A percentile compares a stretch with the other conserved stretches of the same genome.
Conservation (phyloP, 2,113 vertebrate genomes). For the Daboia siamensis region DNA sequence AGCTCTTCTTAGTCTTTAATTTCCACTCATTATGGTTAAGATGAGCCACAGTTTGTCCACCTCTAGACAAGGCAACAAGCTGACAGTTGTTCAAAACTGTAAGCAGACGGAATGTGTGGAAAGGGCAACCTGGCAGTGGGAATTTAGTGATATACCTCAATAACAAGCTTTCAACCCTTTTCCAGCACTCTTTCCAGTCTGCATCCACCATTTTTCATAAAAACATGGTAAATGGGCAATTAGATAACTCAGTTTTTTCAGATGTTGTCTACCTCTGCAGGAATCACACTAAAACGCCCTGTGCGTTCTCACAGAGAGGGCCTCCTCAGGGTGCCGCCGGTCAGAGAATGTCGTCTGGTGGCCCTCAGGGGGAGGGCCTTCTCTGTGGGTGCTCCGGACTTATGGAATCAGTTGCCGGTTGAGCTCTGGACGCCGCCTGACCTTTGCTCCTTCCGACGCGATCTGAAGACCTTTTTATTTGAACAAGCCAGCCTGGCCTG, state of each 20-base stretch:
- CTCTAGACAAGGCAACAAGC: background rate
- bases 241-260: background rate
- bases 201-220: background rate
- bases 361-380: too few species aligned
- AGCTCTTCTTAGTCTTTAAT: background rate
- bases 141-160: background rate
- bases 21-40: background rate
- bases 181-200: background rate
- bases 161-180: background rate
- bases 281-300: background rate
- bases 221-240: background rate
- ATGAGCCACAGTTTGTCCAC: background rate
- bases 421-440: too few species aligned
- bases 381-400: too few species aligned
- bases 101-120: background rate
- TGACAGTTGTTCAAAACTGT: background rate
- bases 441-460: too few species aligned
- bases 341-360: too few species aligned
- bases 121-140: background rate
- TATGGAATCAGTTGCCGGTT: too few species aligned
- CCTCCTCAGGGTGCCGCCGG: too few species aligned
- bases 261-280: background rate
- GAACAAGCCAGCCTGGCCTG: too few species aligned
- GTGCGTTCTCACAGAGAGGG: too few species aligned
- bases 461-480: too few species aligned